phyloP scores from a whole-genome alignment of 2,797 vertebrate genomes.

The Uromys caudimaculatus region DNA sequence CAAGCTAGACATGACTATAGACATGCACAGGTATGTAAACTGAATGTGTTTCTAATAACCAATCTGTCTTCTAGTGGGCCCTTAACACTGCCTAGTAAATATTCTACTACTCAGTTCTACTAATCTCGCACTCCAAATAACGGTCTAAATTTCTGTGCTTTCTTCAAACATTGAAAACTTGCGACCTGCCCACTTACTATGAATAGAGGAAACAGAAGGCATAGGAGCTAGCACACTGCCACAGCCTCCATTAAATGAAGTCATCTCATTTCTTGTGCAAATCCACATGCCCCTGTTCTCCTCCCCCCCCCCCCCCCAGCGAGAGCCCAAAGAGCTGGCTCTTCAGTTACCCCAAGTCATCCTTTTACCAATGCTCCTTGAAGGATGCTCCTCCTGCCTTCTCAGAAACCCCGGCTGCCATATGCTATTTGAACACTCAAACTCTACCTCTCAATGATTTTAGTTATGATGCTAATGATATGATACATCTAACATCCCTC shows the following conservation, averaged over 20 bases:
- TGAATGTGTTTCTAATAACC: not conserved
- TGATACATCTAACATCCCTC: not conserved
- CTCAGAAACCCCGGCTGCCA: not conserved
- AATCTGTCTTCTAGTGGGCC: not conserved
- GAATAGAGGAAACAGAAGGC: not conserved
- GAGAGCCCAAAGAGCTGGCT: not conserved
- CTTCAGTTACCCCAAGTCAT: not conserved
- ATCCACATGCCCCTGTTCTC: too few relatives aligned
- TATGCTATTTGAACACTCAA: not conserved
- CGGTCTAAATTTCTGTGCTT: not conserved
- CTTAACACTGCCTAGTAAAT: not conserved
- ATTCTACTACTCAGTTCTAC: not conserved
- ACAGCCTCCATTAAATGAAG: not conserved
- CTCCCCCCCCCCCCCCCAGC: too few relatives aligned
- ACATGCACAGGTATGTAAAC: accelerated
- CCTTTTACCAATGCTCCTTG: accelerated
- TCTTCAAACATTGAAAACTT: not conserved
- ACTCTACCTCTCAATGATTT: not conserved
- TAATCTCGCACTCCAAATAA: not conserved
- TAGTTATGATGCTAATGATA: not conserved
- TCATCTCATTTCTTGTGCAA: not conserved
- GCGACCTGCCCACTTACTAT: not conserved
- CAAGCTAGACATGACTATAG: not conserved
- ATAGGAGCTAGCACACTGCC: not conserved
- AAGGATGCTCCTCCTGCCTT: not conserved